Evolutionary conservation across 2,113 vertebrate species (phyloP).

Genomic region (Ochotona princeps): DNA sequence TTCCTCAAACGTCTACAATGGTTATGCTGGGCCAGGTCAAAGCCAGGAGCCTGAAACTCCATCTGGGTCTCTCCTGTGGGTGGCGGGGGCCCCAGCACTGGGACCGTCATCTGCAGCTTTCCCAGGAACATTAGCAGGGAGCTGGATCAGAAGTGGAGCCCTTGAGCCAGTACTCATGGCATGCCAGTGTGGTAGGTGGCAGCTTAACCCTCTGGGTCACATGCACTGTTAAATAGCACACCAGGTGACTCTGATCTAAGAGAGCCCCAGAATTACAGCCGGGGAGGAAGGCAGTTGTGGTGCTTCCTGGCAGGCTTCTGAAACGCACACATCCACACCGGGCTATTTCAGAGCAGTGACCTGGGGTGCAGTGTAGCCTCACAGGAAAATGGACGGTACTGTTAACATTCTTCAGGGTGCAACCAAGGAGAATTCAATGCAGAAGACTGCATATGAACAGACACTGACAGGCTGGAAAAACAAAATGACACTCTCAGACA

Average conservation of each 20-base stretch:
- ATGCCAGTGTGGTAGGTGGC: no score
- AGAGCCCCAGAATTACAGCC: not conserved
- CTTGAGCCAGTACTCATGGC: no score
- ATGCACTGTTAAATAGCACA: not conserved
- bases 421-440: not conserved
- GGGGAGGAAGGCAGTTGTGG: not conserved
- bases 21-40: no score
- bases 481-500: not conserved
- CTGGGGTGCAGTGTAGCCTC: not conserved
- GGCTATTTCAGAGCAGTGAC: not conserved
- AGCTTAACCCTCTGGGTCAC: no score
- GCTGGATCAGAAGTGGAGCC: no score
- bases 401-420: not conserved
- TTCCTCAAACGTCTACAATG: no score
- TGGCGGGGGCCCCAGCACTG: no score
- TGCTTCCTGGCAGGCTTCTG: not conserved
- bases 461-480: not conserved
- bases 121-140: no score
- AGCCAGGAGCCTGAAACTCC: no score
- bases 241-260: not conserved
- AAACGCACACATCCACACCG: not conserved
- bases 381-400: not conserved
- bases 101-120: no score
- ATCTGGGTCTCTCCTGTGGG: no score
- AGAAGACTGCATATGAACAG: not conserved